A percentile compares a stretch with the other conserved stretches of the same genome.
Conservation (phyloP, 2,797 vertebrate genomes). For the Psittacula derbiana region DNA sequence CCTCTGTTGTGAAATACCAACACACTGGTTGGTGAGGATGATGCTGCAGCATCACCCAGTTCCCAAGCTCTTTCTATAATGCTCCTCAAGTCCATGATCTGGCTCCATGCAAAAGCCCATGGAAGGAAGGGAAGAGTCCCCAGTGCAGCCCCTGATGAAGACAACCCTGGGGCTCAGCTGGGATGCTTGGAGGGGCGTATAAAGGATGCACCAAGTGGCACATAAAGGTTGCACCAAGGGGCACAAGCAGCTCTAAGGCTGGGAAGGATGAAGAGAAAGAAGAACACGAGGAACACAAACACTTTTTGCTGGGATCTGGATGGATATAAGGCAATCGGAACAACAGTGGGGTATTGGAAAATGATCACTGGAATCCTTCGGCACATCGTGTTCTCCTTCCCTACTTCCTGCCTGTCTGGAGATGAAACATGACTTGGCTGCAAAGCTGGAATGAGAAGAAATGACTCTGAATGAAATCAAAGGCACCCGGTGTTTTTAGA, state of each 20-base stretch:
- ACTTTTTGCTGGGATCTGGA: fast-evolving
- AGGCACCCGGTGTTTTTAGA: background rate
- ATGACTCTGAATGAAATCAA: fast-evolving
- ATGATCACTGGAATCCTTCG: background rate
- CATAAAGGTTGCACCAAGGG: no score
- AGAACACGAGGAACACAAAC: background rate
- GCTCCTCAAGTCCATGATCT: background rate
- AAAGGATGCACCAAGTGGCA: fast-evolving
- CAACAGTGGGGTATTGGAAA: fast-evolving
- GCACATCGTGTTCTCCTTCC: fast-evolving
- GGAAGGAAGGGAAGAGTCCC: background rate
- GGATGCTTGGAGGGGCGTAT: fast-evolving
- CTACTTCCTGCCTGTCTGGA: background rate
- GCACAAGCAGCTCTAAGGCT: fast-evolving
- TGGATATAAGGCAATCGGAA: background rate
- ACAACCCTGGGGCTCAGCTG: background rate
- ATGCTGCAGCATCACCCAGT: background rate
- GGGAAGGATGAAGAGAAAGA: fast-evolving
- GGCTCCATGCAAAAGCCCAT: background rate
- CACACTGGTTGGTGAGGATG: fast-evolving
- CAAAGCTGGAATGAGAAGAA: background rate
- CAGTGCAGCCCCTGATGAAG: background rate
- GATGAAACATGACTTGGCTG: background rate
- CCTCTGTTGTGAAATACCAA: fast-evolving
- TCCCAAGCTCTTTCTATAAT: fast-evolving